Percentiles rank a stretch among this genome's conserved stretches.
phyloP scores from a whole-genome alignment of 1,140 invertebrate species.

The Heliconius himera region DNA sequence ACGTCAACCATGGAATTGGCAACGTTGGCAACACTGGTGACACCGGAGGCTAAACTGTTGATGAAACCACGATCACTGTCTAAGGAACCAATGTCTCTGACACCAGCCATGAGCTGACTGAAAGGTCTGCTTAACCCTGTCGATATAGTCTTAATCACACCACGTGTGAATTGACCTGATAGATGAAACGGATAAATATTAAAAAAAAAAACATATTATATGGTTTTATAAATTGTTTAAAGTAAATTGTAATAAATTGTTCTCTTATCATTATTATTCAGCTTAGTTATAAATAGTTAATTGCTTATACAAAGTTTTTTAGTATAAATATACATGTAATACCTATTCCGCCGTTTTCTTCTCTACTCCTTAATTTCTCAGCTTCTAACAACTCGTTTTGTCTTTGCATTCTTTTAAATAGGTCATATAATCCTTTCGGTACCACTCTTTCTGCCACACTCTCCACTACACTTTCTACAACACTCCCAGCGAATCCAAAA shows the following conservation, averaged over 20 bases:
- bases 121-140: constrained; percentile 67
- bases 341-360: constrained; percentile 80
- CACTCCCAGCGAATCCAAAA: constrained; percentile 73
- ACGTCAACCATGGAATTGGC: constrained; percentile 72
- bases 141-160: constrained; percentile 74
- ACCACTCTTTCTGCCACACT: constrained; percentile 74
- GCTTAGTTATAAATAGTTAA: background rate
- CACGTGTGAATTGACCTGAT: constrained; percentile 75
- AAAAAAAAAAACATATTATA: no score
- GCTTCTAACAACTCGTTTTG: constrained; percentile 75
- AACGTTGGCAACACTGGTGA: constrained; percentile 72
- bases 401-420: constrained; percentile 74
- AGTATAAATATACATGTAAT: background rate
- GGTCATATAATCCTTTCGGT: constrained; percentile 70
- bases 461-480: constrained; percentile 75
- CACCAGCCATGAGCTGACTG: constrained; percentile 75
- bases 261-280: background rate
- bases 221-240: no score
- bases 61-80: constrained; percentile 78
- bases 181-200: background rate
- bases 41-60: constrained; percentile 68
- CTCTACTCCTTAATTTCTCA: constrained; percentile 73
- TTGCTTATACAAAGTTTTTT: background rate
- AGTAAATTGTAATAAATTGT: no score
- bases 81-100: constrained; percentile 72